Evolutionary conservation across 2,888 invertebrate species (phyloP), one percentile per base, ranked within the genome.

Genomic region (Pyrocoelia pectoralis): DNA sequence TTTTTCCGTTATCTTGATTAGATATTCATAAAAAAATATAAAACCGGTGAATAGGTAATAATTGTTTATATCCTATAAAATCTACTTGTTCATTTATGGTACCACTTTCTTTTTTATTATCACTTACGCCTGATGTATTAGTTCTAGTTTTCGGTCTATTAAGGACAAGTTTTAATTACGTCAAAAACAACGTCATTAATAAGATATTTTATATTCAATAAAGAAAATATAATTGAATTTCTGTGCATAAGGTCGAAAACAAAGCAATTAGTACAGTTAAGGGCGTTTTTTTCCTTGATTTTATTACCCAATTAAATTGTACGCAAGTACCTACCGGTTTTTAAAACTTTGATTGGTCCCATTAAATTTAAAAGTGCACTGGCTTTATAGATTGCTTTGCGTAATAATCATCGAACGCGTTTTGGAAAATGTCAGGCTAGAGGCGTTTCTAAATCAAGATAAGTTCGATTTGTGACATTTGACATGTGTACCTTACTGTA

Each of bases 401-500:
- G 24, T 24, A 24, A 24, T n/a, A n/a, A n/a, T n/a, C n/a, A n/a
- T 24, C 24, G 24, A 24, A 24, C 6, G 24, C 24, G 24, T 24
- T 24, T 24, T 24, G 24, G 33, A 33, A 33, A 33, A 33, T 33
- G 33, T 33, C 33, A 33, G 33, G n/a, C n/a, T 33, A 33, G 9
- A n/a, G 33, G 33, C 33, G 33, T 33, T 24, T 33, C n/a, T n/a
- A 10, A 33, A 33, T 33, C n/a, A n/a, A 24, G 24, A 24, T 24
- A 24, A 24, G 24, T 24, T 24, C 9, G 33, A 33, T 33, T n/a
- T n/a, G 29, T 56, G 46, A 48, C 56, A 50, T 56, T 48, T 56
- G 56, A 40, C 56, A 50, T 24, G 24, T 24, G 24, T 24, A 49
- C 38, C n/a, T n/a, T n/a, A n/a, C n/a, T n/a, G n/a, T 50, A 56